Evolutionary conservation across 2,888 invertebrate genomes (phyloP), one percentile per base, ranked within the genome.

Genomic region (Acrobasis repandana): DNA sequence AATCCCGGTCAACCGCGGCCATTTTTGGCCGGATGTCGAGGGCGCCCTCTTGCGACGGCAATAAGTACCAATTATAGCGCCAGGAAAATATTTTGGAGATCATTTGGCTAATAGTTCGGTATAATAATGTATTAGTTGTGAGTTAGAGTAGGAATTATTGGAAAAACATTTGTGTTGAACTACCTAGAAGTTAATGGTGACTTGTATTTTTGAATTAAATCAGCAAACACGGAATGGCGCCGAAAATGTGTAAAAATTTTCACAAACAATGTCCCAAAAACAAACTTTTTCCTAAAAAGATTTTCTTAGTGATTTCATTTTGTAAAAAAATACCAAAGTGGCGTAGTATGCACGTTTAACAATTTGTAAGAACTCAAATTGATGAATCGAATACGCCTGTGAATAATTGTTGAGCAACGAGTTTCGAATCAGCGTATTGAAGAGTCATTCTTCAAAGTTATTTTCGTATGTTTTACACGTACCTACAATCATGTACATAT

Each of bases 21-120:
- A 66, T 65, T 65, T 66, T 67, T 64, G 61, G 58, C 54, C 66
- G 68, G 70, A 67, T 66, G 65, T 60, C 56, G 33, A 16, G 48
- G 58, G 36, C 58, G 49, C 58, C 16, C 60, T 56, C 56, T 61
- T 48, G 60, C 56, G 61, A 56, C 57, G 56, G 46, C 63, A 63
- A 56, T 61, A 58, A 58, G 50, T 49, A 61, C 56, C 61, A 61
- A 61, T 61, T 49, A 58, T 49, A 11, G 36, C 49, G 48, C 58
- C 34, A 16, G 18, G 36, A 36, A 16, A 50, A 58, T 48, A 48
- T 58, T 49, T 20, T 20, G 34, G 36, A 36, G 18, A 58, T 58
- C 48, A 58, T 49, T 58, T 54, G 14, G 54, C 54, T 54, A 38
- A 54, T 54, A 54, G 54, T 54, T 54, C n/a, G 38, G 38, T 54